phyloP scores from a whole-genome alignment of 2,888 invertebrate genomes.

The Rhaphigaster nebulosa region DNA sequence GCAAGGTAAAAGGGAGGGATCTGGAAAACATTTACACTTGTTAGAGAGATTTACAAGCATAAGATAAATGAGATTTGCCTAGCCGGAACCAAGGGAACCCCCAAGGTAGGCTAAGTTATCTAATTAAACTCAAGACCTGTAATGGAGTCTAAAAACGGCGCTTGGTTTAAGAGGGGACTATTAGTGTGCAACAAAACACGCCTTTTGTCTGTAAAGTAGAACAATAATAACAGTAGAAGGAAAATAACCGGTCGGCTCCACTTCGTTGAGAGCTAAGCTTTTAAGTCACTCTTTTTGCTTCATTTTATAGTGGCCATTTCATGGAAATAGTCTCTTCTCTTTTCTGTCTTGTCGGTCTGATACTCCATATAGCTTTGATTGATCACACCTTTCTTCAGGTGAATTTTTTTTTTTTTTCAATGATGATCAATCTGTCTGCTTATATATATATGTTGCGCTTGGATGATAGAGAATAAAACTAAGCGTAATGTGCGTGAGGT shows the following conservation, averaged over 20 bases:
- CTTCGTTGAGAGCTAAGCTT: slow-evolving; percentile 36
- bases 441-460: not conserved
- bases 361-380: not conserved
- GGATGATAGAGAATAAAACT: too few species aligned
- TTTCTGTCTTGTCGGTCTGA: not conserved
- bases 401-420: not conserved
- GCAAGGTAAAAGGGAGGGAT: not conserved
- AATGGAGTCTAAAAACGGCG: slow-evolving; percentile 15
- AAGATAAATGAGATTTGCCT: slow-evolving; percentile 28
- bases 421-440: not conserved
- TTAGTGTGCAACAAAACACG: slow-evolving; percentile 9
- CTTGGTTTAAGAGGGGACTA: not conserved
- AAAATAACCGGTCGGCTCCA: slow-evolving; percentile 1
- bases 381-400: not conserved
- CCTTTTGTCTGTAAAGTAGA: slow-evolving; percentile 18
- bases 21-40: slow-evolving; percentile 3
- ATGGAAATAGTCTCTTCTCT: not conserved
- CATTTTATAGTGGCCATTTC: slow-evolving; percentile 4
- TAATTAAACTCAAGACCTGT: slow-evolving; percentile 12
- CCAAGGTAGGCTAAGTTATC: slow-evolving; percentile 25
- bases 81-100: not conserved
- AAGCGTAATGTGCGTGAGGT: too few species aligned
- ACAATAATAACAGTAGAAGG: not conserved
- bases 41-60: not conserved
- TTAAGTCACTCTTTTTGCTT: slow-evolving; percentile 31